These are phyloP conservation scores for Drosophila neutralis DNA, from an alignment of 2,888 invertebrate species.

Conservation along the genomic window DNA sequence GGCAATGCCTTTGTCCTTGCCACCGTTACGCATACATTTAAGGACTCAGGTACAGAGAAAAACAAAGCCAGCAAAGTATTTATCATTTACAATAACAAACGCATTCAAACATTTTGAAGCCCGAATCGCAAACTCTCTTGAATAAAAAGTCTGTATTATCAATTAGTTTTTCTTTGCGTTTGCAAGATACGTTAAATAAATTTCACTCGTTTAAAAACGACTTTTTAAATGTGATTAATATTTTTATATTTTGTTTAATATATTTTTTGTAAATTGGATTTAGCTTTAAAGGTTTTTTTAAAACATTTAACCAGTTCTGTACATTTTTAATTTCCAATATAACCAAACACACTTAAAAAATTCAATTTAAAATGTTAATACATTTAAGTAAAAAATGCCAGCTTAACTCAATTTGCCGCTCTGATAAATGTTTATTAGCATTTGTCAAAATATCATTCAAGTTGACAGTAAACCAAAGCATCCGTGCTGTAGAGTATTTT, in stretches of 20 bases:
- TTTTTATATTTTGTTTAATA: neutral
- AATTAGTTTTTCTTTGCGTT: neutral
- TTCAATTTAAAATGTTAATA: fast-evolving
- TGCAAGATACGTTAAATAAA: no score
- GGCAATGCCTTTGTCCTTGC: conserved; percentile 52
- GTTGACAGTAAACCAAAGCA: neutral
- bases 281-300: neutral
- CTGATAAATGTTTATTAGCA: neutral
- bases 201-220: neutral
- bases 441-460: neutral
- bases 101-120: neutral
- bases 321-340: neutral
- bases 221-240: neutral
- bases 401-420: neutral
- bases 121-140: conserved; percentile 7
- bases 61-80: conserved; percentile 66
- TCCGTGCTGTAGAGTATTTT: conserved; percentile 44
- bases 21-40: conserved; percentile 68
- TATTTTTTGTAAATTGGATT: neutral
- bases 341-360: neutral
- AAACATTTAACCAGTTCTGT: neutral
- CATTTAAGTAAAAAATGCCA: neutral
- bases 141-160: neutral
- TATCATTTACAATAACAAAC: conserved; percentile 65
- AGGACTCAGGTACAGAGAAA: conserved; percentile 54